Evolutionary conservation across 2,888 invertebrate genomes (phyloP).

Genomic region (Phyto melanocephala): DNA sequence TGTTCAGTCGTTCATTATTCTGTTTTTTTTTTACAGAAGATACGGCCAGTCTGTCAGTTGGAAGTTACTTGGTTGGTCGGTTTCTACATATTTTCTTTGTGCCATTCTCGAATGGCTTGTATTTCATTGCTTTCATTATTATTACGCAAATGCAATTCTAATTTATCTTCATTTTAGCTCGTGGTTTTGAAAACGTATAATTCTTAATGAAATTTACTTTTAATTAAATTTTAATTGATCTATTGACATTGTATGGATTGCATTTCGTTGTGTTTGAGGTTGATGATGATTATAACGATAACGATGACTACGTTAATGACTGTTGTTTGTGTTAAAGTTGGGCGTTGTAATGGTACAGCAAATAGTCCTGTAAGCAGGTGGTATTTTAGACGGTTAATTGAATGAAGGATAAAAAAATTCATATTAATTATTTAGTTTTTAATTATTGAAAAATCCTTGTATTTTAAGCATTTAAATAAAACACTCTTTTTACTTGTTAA

Average conservation of each 20-base stretch:
- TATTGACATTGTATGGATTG: constrained; percentile 55
- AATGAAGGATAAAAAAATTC: constrained; percentile 46
- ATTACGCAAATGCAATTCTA: constrained; percentile 57
- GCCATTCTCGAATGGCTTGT: neutral
- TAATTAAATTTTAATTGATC: constrained; percentile 65
- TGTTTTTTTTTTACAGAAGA: neutral
- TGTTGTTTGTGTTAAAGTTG: neutral
- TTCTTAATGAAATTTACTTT: constrained; percentile 56
- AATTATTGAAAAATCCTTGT: constrained; percentile 3
- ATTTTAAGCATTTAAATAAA: too few relatives aligned
- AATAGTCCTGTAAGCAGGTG: neutral
- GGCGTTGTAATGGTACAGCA: neutral
- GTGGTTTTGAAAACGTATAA: constrained; percentile 28
- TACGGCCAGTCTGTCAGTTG: neutral
- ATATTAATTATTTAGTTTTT: constrained; percentile 46
- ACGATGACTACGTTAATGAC: neutral
- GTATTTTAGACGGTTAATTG: constrained; percentile 36
- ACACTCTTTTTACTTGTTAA: too few relatives aligned
- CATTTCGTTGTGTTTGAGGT: neutral
- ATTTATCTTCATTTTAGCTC: constrained; percentile 59
- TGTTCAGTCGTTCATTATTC: neutral
- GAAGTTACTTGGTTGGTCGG: neutral
- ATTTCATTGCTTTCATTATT: neutral
- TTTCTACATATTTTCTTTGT: neutral
- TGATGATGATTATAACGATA: neutral